Evolutionary conservation across 2,888 invertebrate species (phyloP).

Genomic region (Lamproptera curius): DNA sequence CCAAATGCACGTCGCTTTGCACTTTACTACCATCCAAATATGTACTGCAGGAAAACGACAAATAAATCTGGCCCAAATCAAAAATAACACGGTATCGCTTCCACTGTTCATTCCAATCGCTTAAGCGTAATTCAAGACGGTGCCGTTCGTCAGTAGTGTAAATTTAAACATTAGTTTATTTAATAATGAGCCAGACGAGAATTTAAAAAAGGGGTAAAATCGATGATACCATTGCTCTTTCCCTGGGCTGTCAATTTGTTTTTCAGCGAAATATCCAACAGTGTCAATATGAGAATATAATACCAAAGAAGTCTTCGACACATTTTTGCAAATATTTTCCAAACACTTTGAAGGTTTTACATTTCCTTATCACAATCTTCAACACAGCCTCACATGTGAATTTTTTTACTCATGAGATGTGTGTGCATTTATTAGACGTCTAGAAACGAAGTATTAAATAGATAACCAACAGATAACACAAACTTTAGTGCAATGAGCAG

Average conservation of each 20-base stretch:
- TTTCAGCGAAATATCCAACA: conserved; percentile 82
- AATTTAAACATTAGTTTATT: conserved; percentile 1
- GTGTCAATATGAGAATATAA: conserved; percentile 82
- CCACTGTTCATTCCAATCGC: neutral
- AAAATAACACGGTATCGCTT: conserved; percentile 49
- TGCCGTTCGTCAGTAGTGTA: too few species aligned
- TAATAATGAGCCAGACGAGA: too few species aligned
- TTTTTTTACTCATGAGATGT: conserved; percentile 31
- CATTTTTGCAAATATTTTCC: conserved; percentile 59
- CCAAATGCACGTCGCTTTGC: conserved; percentile 17
- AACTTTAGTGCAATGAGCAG: too few species aligned
- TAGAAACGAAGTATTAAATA: conserved; percentile 8
- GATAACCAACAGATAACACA: conserved; percentile 10
- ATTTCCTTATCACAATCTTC: conserved; percentile 53
- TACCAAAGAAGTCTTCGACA: conserved; percentile 79
- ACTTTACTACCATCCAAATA: conserved; percentile 38
- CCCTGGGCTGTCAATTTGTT: conserved; percentile 85
- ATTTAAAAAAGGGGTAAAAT: conserved; percentile 40
- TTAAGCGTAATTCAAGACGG: neutral
- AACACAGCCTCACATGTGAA: conserved; percentile 25
- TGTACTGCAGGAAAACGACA: conserved; percentile 38
- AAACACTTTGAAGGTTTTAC: conserved; percentile 52
- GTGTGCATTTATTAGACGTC: conserved; percentile 16
- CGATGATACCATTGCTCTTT: conserved; percentile 85
- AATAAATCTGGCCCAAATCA: conserved; percentile 50